These are phyloP conservation scores for Didymodactylos carnosus DNA, from an alignment of 2,888 invertebrate species.

Conservation along the genomic window DNA sequence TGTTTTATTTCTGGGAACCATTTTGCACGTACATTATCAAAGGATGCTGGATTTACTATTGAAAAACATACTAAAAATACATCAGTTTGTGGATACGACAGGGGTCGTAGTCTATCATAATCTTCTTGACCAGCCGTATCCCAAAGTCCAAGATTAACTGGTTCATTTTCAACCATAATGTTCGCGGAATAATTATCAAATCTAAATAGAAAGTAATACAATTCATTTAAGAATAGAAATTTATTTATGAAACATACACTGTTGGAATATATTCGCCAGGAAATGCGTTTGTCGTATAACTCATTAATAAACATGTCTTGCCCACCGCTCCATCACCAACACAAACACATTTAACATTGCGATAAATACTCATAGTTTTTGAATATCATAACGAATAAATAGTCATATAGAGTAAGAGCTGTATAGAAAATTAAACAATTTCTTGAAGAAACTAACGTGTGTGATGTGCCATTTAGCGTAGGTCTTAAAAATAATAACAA, in stretches of 20 bases:
- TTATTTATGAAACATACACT: conserved; percentile 15
- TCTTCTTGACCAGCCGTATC: conserved; percentile 74
- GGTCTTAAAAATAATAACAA: no score
- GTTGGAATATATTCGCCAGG: conserved; percentile 45
- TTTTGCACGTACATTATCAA: conserved; percentile 96
- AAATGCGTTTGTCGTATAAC: conserved; percentile 98
- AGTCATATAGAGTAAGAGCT: no score
- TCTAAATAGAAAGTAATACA: not conserved
- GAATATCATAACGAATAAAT: no score
- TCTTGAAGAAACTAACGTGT: no score
- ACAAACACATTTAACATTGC: conserved; percentile 8
- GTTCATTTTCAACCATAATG: conserved; percentile 97
- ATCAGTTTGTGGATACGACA: conserved; percentile 94
- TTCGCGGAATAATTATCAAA: conserved; percentile 97
- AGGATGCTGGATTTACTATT: conserved; percentile 91
- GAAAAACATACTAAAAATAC: conserved; percentile 97
- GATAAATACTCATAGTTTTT: conserved; percentile 2
- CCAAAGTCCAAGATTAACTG: conserved; percentile 88
- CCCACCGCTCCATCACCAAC: conserved; percentile 56
- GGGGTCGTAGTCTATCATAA: conserved; percentile 77
- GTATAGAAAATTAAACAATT: no score
- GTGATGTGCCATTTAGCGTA: no score
- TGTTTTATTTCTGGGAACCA: conserved; percentile 99
- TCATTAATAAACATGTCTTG: conserved; percentile 96
- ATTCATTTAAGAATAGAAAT: not conserved